Evolutionary conservation across 2,888 invertebrate genomes (phyloP).

Genomic region (Pterostichus niger): DNA sequence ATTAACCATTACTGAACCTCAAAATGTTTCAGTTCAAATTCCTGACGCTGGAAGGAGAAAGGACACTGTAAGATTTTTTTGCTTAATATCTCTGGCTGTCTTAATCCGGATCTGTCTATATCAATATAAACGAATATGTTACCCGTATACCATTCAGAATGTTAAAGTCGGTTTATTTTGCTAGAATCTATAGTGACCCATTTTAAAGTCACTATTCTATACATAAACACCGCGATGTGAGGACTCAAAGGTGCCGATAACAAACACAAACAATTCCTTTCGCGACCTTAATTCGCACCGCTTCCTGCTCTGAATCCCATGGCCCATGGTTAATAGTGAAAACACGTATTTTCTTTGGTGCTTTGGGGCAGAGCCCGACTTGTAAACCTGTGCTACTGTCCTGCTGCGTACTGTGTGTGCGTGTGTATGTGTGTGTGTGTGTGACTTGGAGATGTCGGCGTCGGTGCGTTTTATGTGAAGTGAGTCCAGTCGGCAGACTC

Average conservation of each 20-base stretch:
- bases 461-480: conserved; percentile 40
- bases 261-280: conserved; percentile 33
- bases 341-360: conserved; percentile 22
- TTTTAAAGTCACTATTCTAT: neutral
- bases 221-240: conserved; percentile 1
- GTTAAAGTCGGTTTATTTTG: neutral
- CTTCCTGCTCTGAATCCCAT: conserved; percentile 19
- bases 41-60: no score
- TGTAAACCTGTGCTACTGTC: conserved; percentile 13
- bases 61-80: no score
- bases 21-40: no score
- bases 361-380: neutral
- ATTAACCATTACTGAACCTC: no score
- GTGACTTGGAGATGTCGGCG: conserved; percentile 14
- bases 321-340: conserved; percentile 38
- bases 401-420: conserved; percentile 1
- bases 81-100: no score
- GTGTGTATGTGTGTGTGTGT: conserved; percentile 30
- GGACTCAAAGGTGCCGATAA: conserved; percentile 2
- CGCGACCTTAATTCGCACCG: conserved; percentile 33
- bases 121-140: no score
- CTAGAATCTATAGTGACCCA: neutral
- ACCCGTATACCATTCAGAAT: no score
- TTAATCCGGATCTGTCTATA: no score
- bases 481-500: conserved; percentile 20